phyloP scores from a whole-genome alignment of 1,140 invertebrate genomes.

The Temnothorax nylanderi region DNA sequence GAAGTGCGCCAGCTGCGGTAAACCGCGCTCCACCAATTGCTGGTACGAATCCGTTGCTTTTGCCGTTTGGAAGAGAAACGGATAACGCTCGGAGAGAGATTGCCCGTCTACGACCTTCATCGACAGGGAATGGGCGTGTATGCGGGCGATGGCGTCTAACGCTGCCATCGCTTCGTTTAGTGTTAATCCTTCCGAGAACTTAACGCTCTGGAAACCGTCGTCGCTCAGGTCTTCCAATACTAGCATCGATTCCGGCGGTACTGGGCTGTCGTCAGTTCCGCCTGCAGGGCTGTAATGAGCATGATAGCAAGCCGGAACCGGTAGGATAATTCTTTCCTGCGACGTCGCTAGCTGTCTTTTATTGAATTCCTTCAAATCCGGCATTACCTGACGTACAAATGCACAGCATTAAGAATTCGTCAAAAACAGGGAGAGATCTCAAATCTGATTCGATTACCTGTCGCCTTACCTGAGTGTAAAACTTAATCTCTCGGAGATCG shows the following conservation, averaged over 20 bases:
- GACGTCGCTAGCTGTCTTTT: constrained; percentile 79
- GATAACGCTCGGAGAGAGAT: constrained; percentile 89
- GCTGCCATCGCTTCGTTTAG: constrained; percentile 89
- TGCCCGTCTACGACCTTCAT: constrained; percentile 88
- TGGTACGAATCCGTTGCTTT: constrained; percentile 92
- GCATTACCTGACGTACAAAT: constrained; percentile 86
- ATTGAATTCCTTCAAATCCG: constrained; percentile 87
- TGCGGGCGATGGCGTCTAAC: constrained; percentile 89
- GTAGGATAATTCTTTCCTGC: constrained; percentile 82
- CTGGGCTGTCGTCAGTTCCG: constrained; percentile 85
- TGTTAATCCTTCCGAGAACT: constrained; percentile 90
- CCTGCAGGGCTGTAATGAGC: constrained; percentile 87
- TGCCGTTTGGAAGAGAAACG: constrained; percentile 91
- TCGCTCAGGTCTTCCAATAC: constrained; percentile 88
- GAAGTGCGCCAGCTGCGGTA: constrained; percentile 90
- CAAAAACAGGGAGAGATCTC: not conserved
- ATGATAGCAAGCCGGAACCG: constrained; percentile 89
- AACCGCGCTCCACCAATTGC: constrained; percentile 90
- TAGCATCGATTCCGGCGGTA: constrained; percentile 88
- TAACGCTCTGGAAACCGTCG: constrained; percentile 85
- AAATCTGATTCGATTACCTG: not conserved
- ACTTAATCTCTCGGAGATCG: constrained; percentile 93
- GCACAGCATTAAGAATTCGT: constrained; percentile 4
- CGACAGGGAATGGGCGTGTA: constrained; percentile 90
- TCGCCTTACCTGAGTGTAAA: constrained; percentile 91